These are phyloP conservation scores for Galeopsomyia nigrocyanea DNA, from an alignment of 2,888 invertebrate species.

Conservation along the genomic window DNA sequence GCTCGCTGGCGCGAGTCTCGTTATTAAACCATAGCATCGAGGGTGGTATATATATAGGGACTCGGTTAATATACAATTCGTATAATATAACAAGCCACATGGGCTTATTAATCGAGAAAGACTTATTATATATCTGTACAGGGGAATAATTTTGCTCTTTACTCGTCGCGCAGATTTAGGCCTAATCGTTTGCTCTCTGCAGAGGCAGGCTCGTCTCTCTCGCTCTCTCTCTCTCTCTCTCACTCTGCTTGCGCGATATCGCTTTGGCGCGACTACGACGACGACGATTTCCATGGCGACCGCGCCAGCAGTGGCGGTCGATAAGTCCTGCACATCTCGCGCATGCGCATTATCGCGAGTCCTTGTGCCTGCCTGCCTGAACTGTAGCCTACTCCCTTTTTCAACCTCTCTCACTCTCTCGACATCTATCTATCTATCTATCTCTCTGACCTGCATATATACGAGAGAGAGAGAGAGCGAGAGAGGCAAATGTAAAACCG, in stretches of 20 bases:
- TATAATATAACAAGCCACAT: too few relatives aligned
- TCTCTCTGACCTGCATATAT: too few relatives aligned
- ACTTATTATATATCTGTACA: too few relatives aligned
- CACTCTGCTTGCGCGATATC: conserved; percentile 35
- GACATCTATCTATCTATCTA: too few relatives aligned
- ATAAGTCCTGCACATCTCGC: conserved; percentile 43
- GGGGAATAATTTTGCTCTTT: not conserved
- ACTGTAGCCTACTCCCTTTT: too few relatives aligned
- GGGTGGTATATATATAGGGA: too few relatives aligned
- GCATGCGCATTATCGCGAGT: too few relatives aligned
- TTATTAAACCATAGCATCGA: not conserved
- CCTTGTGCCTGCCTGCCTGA: too few relatives aligned
- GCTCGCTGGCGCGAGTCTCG: not conserved
- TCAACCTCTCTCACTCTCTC: too few relatives aligned
- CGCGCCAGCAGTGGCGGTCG: conserved; percentile 37
- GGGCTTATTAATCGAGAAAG: too few relatives aligned
- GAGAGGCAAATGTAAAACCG: conserved; percentile 47
- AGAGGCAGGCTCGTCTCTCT: not conserved
- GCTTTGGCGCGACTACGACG: conserved; percentile 7
- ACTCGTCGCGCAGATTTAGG: not conserved
- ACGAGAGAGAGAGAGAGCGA: not conserved
- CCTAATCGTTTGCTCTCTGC: not conserved
- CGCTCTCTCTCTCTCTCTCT: too few relatives aligned
- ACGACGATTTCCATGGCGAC: conserved; percentile 50
- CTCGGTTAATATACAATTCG: too few relatives aligned